These are phyloP conservation scores for Gavia stellata DNA, from an alignment of 2,113 vertebrate genomes.

Conservation along the genomic window DNA sequence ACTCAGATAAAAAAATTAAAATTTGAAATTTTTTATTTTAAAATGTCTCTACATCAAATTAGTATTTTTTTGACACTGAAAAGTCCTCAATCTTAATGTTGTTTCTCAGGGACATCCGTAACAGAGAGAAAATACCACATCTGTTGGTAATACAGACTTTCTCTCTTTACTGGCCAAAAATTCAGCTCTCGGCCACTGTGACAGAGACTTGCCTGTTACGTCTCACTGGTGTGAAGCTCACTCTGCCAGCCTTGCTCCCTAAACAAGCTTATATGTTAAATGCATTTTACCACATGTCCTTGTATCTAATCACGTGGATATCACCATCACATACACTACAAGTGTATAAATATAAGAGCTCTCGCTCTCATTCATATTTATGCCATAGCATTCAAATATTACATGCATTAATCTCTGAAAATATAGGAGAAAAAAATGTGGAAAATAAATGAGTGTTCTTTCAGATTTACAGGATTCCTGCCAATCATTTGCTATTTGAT, in stretches of 20 bases:
- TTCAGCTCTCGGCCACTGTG: not conserved
- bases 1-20: not conserved
- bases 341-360: not conserved
- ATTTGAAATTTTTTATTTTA: not conserved
- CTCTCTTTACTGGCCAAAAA: not conserved
- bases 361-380: constrained; percentile 8
- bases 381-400: constrained; percentile 47
- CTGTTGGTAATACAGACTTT: not conserved
- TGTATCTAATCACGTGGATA: not conserved
- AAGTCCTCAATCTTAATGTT: not conserved
- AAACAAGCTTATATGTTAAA: not conserved
- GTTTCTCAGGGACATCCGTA: not conserved
- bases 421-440: constrained; percentile 10
- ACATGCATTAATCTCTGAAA: constrained; percentile 31
- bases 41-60: not conserved
- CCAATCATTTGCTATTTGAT: constrained; percentile 56
- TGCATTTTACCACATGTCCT: not conserved
- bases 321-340: not conserved
- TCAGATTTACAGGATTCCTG: constrained; percentile 14
- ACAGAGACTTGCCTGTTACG: not conserved
- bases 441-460: constrained; percentile 42
- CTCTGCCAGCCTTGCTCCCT: not conserved
- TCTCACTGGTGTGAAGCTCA: accelerated
- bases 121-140: not conserved
- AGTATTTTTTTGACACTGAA: not conserved